Evolutionary conservation across 2,888 invertebrate genomes (phyloP), one percentile per base, ranked within the genome.

Genomic region (Lymantria dispar): DNA sequence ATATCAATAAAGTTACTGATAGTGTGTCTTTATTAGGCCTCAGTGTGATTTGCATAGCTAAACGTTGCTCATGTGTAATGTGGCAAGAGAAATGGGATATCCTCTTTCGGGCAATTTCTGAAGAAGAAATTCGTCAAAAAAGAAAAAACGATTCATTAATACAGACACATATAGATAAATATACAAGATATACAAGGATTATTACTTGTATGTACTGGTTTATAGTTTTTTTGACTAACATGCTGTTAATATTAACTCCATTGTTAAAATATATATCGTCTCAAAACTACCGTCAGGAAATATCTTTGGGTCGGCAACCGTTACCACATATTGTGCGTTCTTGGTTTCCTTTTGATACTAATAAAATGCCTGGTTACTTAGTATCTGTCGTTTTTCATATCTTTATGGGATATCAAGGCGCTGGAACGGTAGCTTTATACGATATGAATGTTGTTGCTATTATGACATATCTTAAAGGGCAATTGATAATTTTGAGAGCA

Each of bases 341-440:
- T 1, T 87, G 87, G 87, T 82, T 83, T 50, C 87, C 88, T 0
- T 85, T 86, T 53, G 74, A 87, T 56, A 74, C 76, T 36, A 73
- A 62, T 0, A 72, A 70, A 48, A 71, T 76, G 65, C 80, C 84
- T 0, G 87, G 84, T 1, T 86, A 81, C 58, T 38, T 72, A 0
- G 58, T 63, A n/a, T 72, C 75, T 3, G 51, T 74, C 36, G 15
- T 72, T 7, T 36, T 80, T 13, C 81, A 87, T n/a, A 51, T 78
- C 0, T 2, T 64, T 1, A 73, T 85, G 69, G 64, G 68, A 0
- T 61, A 52, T 3, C 74, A 80, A 47, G 85, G 83, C 0, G 55
- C 78, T 13, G 79, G 74, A 11, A 54, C 79, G 0, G n/a, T 85
- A 29, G 80, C 78, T 7, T 67, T 54, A 0, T 86, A 74, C 38